These are phyloP conservation scores for Myripristis murdjan DNA, from an alignment of 2,797 vertebrate genomes.

Conservation along the genomic window DNA sequence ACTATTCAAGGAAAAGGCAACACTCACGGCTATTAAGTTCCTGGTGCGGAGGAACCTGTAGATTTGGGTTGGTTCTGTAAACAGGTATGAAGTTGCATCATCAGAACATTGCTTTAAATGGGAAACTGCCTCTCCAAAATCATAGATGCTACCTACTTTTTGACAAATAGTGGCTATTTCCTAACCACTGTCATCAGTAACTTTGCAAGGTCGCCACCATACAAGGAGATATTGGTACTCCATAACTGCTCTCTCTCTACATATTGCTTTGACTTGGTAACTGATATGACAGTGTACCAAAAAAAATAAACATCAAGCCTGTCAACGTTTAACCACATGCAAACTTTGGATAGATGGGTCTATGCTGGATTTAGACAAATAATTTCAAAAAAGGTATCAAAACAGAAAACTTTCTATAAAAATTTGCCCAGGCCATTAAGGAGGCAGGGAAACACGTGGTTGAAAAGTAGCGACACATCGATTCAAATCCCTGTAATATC, in stretches of 20 bases:
- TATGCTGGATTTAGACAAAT: not conserved
- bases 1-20: conserved; percentile 5
- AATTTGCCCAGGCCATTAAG: not conserved
- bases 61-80: conserved; percentile 97
- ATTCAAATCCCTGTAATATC: too few species aligned
- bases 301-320: too few species aligned
- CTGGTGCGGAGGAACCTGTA: conserved; percentile 98
- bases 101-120: not conserved
- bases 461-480: not conserved
- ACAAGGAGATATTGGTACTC: not conserved
- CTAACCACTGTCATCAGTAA: not conserved
- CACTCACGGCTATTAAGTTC: conserved; percentile 97
- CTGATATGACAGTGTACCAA: not conserved
- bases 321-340: not conserved
- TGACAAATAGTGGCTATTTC: not conserved
- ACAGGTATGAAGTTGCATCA: conserved; percentile 24
- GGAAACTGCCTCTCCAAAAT: too few species aligned
- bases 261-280: not conserved
- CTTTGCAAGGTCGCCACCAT: not conserved
- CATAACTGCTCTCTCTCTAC: not conserved
- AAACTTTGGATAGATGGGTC: not conserved
- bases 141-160: too few species aligned
- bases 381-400: too few species aligned
- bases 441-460: not conserved
- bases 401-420: too few species aligned